Percentiles rank a stretch among this genome's conserved stretches.
phyloP scores from a whole-genome alignment of 2,113 vertebrate genomes.

The Dromaius novaehollandiae region DNA sequence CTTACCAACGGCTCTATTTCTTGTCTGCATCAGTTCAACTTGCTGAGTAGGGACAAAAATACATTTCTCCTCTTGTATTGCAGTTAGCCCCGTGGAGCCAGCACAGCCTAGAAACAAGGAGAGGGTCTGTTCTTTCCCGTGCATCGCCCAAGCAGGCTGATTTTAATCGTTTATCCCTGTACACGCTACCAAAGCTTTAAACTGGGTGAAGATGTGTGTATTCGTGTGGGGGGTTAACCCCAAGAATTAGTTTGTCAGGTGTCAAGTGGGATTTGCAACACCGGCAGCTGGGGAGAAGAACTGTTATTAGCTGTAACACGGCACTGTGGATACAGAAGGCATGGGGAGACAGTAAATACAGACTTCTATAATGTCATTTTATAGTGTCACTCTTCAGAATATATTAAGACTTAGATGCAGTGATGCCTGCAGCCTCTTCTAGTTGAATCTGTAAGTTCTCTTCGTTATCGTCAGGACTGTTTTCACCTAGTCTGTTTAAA shows the following conservation, averaged over 20 bases:
- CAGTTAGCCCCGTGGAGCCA: not conserved
- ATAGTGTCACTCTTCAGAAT: slow-evolving; percentile 22
- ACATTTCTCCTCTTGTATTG: rapidly evolving
- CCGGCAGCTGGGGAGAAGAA: slow-evolving; percentile 20
- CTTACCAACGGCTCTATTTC: not conserved
- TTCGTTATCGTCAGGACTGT: not conserved
- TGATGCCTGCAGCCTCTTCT: slow-evolving; percentile 2
- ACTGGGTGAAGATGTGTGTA: not conserved
- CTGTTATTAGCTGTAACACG: slow-evolving; percentile 6
- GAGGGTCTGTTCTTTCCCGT: not conserved
- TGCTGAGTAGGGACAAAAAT: not conserved
- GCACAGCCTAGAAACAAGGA: rapidly evolving
- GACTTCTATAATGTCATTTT: slow-evolving; percentile 6
- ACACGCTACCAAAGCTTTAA: rapidly evolving
- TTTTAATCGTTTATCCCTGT: not conserved
- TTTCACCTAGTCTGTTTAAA: not conserved
- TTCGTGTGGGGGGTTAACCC: not conserved
- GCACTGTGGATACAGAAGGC: not conserved
- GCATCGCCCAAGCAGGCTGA: rapidly evolving
- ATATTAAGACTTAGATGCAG: not conserved
- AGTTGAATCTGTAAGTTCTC: not conserved
- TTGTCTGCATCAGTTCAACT: not conserved
- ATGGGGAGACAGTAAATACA: slow-evolving; percentile 21
- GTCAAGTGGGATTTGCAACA: not conserved
- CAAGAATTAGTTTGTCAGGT: not conserved